phyloP scores from a whole-genome alignment of 53 echinoderm and acorn worm species.

The Temnopleurus reevesii region DNA sequence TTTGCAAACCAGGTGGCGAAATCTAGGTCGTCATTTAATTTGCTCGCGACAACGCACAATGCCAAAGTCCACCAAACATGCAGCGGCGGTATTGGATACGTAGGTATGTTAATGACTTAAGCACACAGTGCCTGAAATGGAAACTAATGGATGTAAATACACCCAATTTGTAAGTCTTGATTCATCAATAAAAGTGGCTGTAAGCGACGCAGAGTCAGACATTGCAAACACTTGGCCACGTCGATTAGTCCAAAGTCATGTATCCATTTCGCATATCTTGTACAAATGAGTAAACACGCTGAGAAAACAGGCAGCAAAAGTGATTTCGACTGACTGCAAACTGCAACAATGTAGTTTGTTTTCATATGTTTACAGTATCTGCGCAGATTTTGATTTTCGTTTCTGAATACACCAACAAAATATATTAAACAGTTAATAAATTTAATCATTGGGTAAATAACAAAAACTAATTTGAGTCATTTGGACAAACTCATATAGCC shows the following conservation, averaged over 20 bases:
- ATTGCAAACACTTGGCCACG: background rate
- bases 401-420: too few relatives aligned
- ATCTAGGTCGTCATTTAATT: constrained; percentile 57
- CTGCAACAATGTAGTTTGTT: background rate
- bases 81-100: background rate
- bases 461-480: too few relatives aligned
- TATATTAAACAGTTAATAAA: too few relatives aligned
- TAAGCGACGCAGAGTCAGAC: background rate
- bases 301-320: constrained; percentile 12
- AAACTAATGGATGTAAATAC: constrained; percentile 53
- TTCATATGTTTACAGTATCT: too few relatives aligned
- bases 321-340: background rate
- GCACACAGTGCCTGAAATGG: constrained; percentile 33
- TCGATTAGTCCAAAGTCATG: constrained; percentile 19
- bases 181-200: constrained; percentile 45
- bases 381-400: too few relatives aligned
- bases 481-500: too few relatives aligned
- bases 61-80: constrained; percentile 39
- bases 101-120: constrained; percentile 37
- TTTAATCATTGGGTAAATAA: too few relatives aligned
- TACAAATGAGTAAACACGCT: background rate
- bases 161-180: constrained; percentile 57
- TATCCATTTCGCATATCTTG: background rate
- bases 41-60: constrained; percentile 26
- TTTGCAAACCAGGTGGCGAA: constrained; percentile 52